Base-by-base conservation (phyloP, 2,888 invertebrate genomes). In the Emesis furor region DNA sequence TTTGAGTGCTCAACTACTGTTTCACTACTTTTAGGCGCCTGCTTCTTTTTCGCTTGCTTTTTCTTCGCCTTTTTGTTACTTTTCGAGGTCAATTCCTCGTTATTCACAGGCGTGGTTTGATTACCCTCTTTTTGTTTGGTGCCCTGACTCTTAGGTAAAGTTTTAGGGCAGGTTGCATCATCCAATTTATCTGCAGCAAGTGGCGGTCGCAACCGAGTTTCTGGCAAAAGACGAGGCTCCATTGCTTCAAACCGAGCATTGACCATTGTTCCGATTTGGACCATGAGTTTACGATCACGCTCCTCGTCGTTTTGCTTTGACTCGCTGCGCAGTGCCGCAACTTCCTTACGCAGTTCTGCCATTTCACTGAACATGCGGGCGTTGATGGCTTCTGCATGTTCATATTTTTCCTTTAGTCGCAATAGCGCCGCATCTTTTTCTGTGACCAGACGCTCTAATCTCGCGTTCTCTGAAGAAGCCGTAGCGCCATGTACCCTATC, bases 181-280 rank as follows among this genome's bases (percentile, higher is more conserved):
- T 37, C 7, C 6, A 37, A 5, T 37, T 37, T 14, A 24, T 72
- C 78, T 35, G 39, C 24, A 12, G 73, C 69, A 35, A 73, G 62
- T 0, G 79, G 71, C 12, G 79, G 79, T 14, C 75, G 69, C 37
- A 37, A 37, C 10, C 73, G 79, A 3, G n/a, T 73, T n/a, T 79
- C 73, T 1, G 78, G 76, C 1, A 73, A 35, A 24, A 82, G 76
- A 7, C 82, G 65, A 4, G 68, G 55, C 12, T 82, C 73, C 1
- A 79, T 2, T 1, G 79, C 78, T 32, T 78, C 81, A n/a, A 81
- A 37, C 0, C 75, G 32, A 0, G 78, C 78, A n/a, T 73, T 76
- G 0, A 82, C n/a, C 76, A 82, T 76, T 3, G 30, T 39, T 3
- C 78, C 78, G 0, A 76, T 59, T 30, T 78, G 78, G 3, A 69